Evolutionary conservation across 1,140 invertebrate species (phyloP), one percentile per base, ranked within the genome.

Genomic region (Leptinotarsa undecemlineata): DNA sequence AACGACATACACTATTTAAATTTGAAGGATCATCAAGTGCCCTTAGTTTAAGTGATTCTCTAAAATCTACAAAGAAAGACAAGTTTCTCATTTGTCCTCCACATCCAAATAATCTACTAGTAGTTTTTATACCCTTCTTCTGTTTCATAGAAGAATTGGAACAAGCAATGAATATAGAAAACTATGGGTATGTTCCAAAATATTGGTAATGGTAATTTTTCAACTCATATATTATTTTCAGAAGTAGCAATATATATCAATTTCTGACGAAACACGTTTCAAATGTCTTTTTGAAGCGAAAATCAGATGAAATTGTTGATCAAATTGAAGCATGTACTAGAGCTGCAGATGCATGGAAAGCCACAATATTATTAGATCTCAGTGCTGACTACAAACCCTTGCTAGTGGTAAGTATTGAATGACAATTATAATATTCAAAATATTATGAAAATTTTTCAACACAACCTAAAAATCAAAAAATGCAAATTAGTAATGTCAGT

Each of bases 1-100:
- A 88, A 74, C 90, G 90, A 80, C 87, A 88, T 85, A 84, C 88
- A 1, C 84, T 95, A 62, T 95, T 95, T 82, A 91, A 92, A 84
- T 95, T 95, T 87, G 93, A 95, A 81, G 90, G 90, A 71, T 94
- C 94, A 4, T 90, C 92, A 20, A 91, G 94, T 85, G 91, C 92
- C 21, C 88, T 92, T 70, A 91, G 88, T 78, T 88, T 90, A 71
- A 92, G 91, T 78, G 90, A 86, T 79, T 90, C 90, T 80, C 85
- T 91, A 6, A 91, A 92, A 82, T 74, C 72, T 26, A 77, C 77
- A 3, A 82, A 86, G 21, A 74, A 77, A 21, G 87, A 87, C 63
- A 90, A 90, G 76, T 77, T 88, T 48, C 83, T 93, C 48, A 91
- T 95, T 6, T 94, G 93, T 79, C 87, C 89, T 78, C 90, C 93